Base-by-base conservation (phyloP, 2,113 vertebrate genomes). In the Sphyrna mokarran region DNA sequence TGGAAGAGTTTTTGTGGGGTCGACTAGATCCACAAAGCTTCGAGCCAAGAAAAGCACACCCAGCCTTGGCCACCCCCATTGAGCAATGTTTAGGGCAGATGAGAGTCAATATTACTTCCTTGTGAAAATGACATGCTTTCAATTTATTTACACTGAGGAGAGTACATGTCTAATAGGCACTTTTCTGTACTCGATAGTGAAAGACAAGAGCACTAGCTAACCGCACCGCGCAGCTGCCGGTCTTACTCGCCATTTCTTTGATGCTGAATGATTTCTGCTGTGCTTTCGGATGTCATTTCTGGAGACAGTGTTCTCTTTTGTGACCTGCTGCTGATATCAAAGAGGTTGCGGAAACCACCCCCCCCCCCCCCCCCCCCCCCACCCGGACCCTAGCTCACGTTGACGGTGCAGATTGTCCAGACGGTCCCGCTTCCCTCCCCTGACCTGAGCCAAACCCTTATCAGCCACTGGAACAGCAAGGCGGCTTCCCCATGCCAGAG, bases 101-200 rank as follows among this genome's bases (percentile, higher is more conserved):
- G 94, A 95, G 68, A 72, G 94, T 95, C 89, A 93, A 93, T 93
- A 93, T 93, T 93, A 93, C 33, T 93, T 93, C 89, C 94, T 95
- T 72, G 37, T 95, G 43, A 95, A 95, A 95, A 95, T 95, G 94
- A 54, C 94, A 95, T 54, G 94, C 94, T 95, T 72, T 72, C 69
- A 70, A 76, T 95, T 95, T 95, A 95, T 95, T 95, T 95, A 95
- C 94, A 95, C 66, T 72, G 66, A 48, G 40, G 63, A 69, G 94
- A 72, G 94, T 70, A 72, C 66, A 48, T 54, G 43, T 70, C 94
- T 72, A 72, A 95, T 70, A 54, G 94, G 66, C 89, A 93, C 89
- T 93, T 93, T 93, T 93, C 89, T 66, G 58, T 63, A 93, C 87
- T 90, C 87, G 87, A 11, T 29, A 90, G 26, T 90, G 87, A 90